Evolutionary conservation across 2,113 vertebrate genomes (phyloP).

Genomic region (Spea bombifrons): DNA sequence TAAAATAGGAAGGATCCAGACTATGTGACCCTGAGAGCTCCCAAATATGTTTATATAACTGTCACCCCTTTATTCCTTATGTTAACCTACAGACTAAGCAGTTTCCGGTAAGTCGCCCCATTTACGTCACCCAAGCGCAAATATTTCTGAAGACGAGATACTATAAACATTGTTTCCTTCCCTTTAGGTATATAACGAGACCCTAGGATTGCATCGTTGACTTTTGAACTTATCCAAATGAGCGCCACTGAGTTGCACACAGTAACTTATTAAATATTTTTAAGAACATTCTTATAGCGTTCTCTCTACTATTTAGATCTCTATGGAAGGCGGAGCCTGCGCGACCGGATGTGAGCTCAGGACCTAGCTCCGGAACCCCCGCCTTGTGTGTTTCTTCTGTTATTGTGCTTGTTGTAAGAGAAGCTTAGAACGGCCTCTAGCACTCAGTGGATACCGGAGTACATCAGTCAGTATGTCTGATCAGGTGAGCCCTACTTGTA

Average conservation of each 20-base stretch:
- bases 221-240: no score
- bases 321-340: conserved; percentile 3
- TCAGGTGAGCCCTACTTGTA: conserved; percentile 4
- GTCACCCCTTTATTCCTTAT: no score
- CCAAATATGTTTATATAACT: no score
- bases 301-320: neutral
- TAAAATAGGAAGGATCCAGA: no score
- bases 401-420: conserved; percentile 31
- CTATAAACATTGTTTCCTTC: no score
- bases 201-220: no score
- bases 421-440: neutral
- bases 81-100: neutral
- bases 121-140: neutral
- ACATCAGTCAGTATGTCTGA: conserved; percentile 35
- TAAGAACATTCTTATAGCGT: no score
- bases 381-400: conserved; percentile 21
- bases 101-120: neutral
- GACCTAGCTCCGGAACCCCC: conserved; percentile 13
- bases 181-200: no score
- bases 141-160: no score
- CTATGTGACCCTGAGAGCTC: no score
- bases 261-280: no score
- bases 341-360: conserved; percentile 14
- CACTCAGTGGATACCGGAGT: neutral
- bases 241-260: no score